phyloP scores from a whole-genome alignment of 2,797 vertebrate species.

The Paedocypris micromegethes region DNA sequence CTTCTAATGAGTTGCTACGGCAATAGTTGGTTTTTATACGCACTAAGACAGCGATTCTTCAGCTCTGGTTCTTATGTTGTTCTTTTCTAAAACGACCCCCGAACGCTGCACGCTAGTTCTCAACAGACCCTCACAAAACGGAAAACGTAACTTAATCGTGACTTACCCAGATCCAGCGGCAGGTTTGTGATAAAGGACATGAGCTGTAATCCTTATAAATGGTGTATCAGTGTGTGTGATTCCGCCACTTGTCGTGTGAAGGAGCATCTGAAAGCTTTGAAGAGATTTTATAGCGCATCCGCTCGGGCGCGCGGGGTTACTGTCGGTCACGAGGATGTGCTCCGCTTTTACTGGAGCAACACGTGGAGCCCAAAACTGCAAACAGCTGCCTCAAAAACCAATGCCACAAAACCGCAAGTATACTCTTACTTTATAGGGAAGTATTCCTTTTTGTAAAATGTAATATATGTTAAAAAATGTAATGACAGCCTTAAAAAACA shows the following conservation, averaged over 20 bases:
- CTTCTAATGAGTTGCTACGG: too few relatives aligned
- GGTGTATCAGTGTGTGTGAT: not conserved
- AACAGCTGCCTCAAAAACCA: slow-evolving; percentile 10
- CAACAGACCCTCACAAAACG: not conserved
- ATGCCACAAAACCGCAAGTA: not conserved
- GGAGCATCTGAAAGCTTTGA: slow-evolving; percentile 40
- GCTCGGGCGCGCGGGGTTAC: slow-evolving; percentile 50
- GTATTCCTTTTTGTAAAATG: not conserved
- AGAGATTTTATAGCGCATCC: slow-evolving; percentile 48
- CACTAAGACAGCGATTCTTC: too few relatives aligned
- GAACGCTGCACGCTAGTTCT: not conserved
- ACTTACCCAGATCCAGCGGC: slow-evolving; percentile 12
- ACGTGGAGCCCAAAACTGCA: slow-evolving; percentile 43
- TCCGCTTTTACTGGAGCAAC: slow-evolving; percentile 32
- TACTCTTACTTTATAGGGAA: not conserved
- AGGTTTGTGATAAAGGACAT: slow-evolving; percentile 5
- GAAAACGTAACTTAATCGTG: not conserved
- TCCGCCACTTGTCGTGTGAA: slow-evolving; percentile 24
- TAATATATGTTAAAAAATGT: too few relatives aligned
- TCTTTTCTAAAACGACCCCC: too few relatives aligned
- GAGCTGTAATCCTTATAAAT: slow-evolving; percentile 14
- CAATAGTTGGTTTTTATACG: too few relatives aligned
- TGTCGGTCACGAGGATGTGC: slow-evolving; percentile 46
- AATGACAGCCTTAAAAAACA: too few relatives aligned
- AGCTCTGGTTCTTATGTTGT: too few relatives aligned